Conservation (phyloP, 2,113 vertebrate species). For the Archocentrus centrarchus region DNA sequence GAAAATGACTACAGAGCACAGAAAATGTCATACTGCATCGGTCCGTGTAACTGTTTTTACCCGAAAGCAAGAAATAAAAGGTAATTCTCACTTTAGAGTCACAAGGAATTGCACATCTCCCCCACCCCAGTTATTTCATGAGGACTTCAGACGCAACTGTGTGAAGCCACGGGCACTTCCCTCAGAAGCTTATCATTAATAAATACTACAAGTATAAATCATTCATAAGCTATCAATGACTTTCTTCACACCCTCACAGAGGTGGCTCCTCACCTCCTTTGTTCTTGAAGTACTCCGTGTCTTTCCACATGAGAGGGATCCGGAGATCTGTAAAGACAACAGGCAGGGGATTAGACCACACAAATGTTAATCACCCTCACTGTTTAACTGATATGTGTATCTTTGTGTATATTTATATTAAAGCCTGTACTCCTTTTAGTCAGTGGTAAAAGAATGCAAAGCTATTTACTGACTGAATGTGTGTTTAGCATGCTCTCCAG, state of each 20-base stretch:
- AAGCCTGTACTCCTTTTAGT: slow-evolving; percentile 1
- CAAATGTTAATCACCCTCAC: slow-evolving; percentile 49
- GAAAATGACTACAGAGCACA: neutral
- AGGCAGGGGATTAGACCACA: slow-evolving; percentile 43
- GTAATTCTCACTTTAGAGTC: slow-evolving; percentile 3
- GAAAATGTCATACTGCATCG: neutral
- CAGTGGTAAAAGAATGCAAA: neutral
- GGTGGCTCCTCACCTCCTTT: slow-evolving; percentile 88
- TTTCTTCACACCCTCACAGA: slow-evolving; percentile 4
- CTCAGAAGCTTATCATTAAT: slow-evolving; percentile 19
- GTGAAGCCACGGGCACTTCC: neutral
- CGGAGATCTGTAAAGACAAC: slow-evolving; percentile 86
- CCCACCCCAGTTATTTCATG: neutral
- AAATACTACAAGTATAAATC: slow-evolving; percentile 36
- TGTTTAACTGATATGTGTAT: slow-evolving; percentile 20
- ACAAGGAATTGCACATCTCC: neutral
- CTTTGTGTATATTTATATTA: neutral
- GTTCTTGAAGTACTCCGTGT: slow-evolving; percentile 97
- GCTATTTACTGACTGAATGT: slow-evolving; percentile 17
- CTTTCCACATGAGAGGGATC: slow-evolving; percentile 98
- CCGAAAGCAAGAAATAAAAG: neutral
- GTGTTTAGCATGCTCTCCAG: slow-evolving; percentile 15
- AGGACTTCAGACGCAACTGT: neutral
- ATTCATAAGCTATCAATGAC: slow-evolving; percentile 38
- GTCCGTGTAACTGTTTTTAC: neutral